Evolutionary conservation across 2,888 invertebrate genomes (phyloP), one percentile per base, ranked within the genome.

Genomic region (Harmothoe impar): DNA sequence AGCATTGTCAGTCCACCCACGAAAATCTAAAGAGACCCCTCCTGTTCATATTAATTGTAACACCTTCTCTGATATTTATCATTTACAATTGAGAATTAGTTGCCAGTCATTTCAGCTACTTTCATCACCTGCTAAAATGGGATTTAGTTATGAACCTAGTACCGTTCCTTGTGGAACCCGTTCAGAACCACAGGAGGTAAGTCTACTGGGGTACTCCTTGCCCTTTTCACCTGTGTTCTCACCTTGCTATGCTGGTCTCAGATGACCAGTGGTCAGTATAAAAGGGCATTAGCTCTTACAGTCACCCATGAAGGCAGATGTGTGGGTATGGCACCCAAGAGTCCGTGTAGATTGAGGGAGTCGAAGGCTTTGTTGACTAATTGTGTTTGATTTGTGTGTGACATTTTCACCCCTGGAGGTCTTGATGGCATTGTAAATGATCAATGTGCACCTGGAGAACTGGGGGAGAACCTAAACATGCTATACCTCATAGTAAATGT

Each of bases 341-440:
- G 12, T 62, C 3, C 1, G 62, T n/a, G 62, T 20, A n/a, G 7
- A 7, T 62, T 62, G 20, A 43, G 23, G 7, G 62, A 20, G 62
- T 62, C 62, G 62, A 62, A 62, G 62, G 62, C 62, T n/a, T 62
- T 62, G 62, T 62, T 62, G 62, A 62, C n/a, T 62, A 62, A 62
- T 62, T 62, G n/a, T 62, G 62, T 62, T 62, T 62, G 62, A 62
- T 62, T 62, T 62, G 62, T 62, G 20, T n/a, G n/a, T 62, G 62
- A 62, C 20, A 62, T 62, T 1, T 62, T 62, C 62, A 15, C 62
- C n/a, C 23, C 62, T 62, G 20, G 62, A n/a, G 62, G 12, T 62
- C 62, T 43, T 62, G 7, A 20, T 3, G n/a, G 62, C 15, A 20
- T 62, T 62, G 20, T 62, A 62, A 62, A 62, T 62, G 62, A 62